Base-by-base conservation (phyloP, 2,797 vertebrate species). In the Tenualosa ilisha region DNA sequence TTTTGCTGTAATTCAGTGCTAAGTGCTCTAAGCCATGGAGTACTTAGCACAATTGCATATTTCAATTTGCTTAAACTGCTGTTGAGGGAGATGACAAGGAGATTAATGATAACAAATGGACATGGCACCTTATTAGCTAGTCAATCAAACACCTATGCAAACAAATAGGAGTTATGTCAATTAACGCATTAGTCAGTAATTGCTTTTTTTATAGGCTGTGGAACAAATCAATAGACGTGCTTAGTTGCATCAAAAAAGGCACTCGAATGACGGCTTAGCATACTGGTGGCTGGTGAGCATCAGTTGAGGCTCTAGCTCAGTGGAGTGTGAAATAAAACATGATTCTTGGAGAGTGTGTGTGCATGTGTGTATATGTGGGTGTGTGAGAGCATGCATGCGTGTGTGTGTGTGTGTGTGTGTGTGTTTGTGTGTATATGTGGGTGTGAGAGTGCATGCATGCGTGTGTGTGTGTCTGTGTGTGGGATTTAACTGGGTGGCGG, bases 151-250 rank as follows among this genome's bases (percentile, higher is more conserved):
- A 79, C 72, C 72, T 79, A 43, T 79, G 72, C 37, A 22, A 46
- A 40, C 72, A 79, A 79, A 79, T 22, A 79, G 6, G 72, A 79
- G 15, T 40, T 6, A 7, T 79, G 72, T 79, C 40, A 79, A 46
- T 79, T 79, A 79, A 43, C 0, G 72, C 20, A 37, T 79, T 17
- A 22, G 72, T 43, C 72, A 46, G 37, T 79, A 79, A 79, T 79
- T 79, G 72, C 40, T 43, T 79, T 79, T 79, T 43, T 79, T 46
- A 79, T 79, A 79, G 72, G 20, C 46, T 79, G 15, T 46, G 72
- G 72, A 79, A 79, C 72, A 79, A 79, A 79, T 79, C 72, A 79
- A 79, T 79, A n/a, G 72, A 40, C 40, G 6, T 79, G 72, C 37
- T 43, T 79, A 79, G 46, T 46, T 3, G 40, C 40, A 79, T 20